These are phyloP conservation scores for Alviniconcha marisindica DNA, from an alignment of 1,140 invertebrate species.

Conservation along the genomic window DNA sequence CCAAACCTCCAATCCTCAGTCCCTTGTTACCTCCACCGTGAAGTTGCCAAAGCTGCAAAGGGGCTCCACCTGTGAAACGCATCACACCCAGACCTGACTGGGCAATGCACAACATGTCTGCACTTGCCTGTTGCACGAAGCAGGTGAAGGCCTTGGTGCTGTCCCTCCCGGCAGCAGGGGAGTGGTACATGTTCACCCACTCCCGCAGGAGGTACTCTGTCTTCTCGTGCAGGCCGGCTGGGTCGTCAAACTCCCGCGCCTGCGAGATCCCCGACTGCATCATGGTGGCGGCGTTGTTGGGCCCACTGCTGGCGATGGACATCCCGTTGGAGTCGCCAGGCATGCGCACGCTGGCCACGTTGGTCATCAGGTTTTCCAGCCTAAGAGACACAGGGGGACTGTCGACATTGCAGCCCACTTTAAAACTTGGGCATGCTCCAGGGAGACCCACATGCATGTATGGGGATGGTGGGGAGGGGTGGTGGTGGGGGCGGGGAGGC, in stretches of 20 bases:
- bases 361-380: conserved; percentile 58
- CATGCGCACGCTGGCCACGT: conserved; percentile 42
- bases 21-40: too few relatives aligned
- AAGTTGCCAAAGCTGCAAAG: too few relatives aligned
- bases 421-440: background rate
- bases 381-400: conserved; percentile 17
- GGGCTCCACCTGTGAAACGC: too few relatives aligned
- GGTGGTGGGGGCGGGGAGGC: too few relatives aligned
- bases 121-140: conserved; percentile 87
- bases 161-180: conserved; percentile 87
- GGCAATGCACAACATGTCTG: too few relatives aligned
- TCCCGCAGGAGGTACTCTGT: conserved; percentile 95
- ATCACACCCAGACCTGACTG: too few relatives aligned
- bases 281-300: conserved; percentile 82
- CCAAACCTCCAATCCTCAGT: too few relatives aligned
- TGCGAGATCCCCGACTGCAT: conserved; percentile 93
- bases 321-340: background rate
- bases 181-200: conserved; percentile 95
- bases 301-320: conserved; percentile 43
- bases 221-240: conserved; percentile 95
- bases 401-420: background rate
- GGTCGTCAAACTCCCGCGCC: conserved; percentile 94
- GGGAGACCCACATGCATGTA: too few relatives aligned
- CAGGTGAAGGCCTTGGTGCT: conserved; percentile 95
- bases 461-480: too few relatives aligned